Percentiles rank a stretch among this genome's conserved stretches.
These are phyloP conservation scores for Serripes groenlandicus DNA, from an alignment of 2,888 invertebrate genomes.

Conservation along the genomic window DNA sequence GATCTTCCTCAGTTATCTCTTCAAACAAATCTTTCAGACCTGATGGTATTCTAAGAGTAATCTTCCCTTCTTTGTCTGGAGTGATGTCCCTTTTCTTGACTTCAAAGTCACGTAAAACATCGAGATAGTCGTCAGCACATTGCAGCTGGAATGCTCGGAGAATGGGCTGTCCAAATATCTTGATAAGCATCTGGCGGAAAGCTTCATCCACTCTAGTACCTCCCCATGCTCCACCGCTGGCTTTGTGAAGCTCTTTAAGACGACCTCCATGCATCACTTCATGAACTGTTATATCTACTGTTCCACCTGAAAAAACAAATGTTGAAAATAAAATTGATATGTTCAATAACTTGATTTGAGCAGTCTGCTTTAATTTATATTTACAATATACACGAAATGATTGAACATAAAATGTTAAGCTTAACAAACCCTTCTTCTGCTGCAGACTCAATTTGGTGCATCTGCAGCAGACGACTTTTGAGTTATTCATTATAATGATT, in stretches of 20 bases:
- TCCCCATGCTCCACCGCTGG: no score
- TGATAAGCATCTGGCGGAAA: background rate
- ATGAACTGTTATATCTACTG: conserved; percentile 6
- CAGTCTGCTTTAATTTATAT: no score
- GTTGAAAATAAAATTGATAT: no score
- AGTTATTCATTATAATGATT: no score
- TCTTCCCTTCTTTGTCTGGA: background rate
- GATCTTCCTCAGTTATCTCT: background rate
- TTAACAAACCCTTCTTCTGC: no score
- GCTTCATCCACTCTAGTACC: conserved; percentile 3
- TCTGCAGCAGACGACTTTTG: no score
- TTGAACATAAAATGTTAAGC: no score
- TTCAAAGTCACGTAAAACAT: conserved; percentile 3
- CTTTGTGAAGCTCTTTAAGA: conserved; percentile 3
- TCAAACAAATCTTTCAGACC: background rate
- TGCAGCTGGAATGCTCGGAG: background rate
- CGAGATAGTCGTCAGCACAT: background rate
- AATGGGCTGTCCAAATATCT: background rate
- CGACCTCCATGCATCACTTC: background rate
- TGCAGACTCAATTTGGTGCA: no score
- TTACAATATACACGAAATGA: no score
- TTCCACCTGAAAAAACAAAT: conserved; percentile 17
- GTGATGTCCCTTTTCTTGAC: conserved; percentile 1
- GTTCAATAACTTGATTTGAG: no score
- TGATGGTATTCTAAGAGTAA: background rate